phyloP scores from a whole-genome alignment of 2,113 vertebrate species.

The Gymnocephalus cernua region DNA sequence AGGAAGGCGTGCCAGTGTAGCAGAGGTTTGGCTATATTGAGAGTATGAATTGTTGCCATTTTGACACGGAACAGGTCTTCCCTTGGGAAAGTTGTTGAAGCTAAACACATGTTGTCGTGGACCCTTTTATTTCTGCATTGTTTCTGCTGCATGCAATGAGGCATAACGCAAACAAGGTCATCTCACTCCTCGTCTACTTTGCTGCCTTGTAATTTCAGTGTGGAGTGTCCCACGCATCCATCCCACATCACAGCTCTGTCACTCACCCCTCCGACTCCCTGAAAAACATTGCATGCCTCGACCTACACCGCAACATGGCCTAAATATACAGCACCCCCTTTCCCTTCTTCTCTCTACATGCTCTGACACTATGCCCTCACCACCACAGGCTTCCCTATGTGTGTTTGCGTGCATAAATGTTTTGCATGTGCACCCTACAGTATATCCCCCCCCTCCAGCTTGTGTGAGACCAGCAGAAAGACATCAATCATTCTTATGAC shows the following conservation, averaged over 20 bases:
- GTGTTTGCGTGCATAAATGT: conserved; percentile 55
- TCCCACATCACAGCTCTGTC: conserved; percentile 78
- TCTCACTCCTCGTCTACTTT: conserved; percentile 44
- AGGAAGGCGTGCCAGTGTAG: conserved; percentile 15
- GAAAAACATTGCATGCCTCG: conserved; percentile 77
- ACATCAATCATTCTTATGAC: conserved; percentile 76
- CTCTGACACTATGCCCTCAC: conserved; percentile 65
- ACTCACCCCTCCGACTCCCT: conserved; percentile 73
- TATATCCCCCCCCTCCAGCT: conserved; percentile 19
- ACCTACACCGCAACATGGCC: conserved; percentile 71
- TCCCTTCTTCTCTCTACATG: conserved; percentile 50
- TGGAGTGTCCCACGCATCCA: conserved; percentile 61
- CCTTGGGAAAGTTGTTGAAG: conserved; percentile 72
- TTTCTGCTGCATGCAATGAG: conserved; percentile 69
- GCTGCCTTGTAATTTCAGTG: conserved; percentile 80
- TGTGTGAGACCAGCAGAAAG: conserved; percentile 60
- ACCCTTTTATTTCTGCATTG: conserved; percentile 61
- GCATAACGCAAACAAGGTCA: conserved; percentile 76
- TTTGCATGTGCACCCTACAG: conserved; percentile 48
- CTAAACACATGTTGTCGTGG: conserved; percentile 63
- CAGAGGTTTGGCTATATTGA: conserved; percentile 13
- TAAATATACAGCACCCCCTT: conserved; percentile 68
- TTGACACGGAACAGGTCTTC: conserved; percentile 73
- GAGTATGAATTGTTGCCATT: conserved; percentile 57
- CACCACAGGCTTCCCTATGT: conserved; percentile 52